Evolutionary conservation across 2,888 invertebrate genomes (phyloP), one percentile per base, ranked within the genome.

Genomic region (Hypomecis atomaria): DNA sequence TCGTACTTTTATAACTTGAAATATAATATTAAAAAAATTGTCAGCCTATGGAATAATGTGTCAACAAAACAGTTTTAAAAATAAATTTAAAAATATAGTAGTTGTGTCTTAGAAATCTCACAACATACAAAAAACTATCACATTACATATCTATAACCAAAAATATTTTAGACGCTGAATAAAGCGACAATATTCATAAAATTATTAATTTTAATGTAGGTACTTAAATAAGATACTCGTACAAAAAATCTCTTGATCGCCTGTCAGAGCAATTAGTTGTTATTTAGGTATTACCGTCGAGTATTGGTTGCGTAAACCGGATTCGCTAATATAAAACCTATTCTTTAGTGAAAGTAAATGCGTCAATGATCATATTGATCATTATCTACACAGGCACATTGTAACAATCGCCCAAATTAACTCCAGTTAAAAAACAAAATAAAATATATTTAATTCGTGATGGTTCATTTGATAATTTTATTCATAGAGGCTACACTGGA

Each of bases 311-410:
- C 59, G 59, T 65, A 67, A 67, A 65, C 68, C 60, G 62, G 58
- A 66, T 65, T 57, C 40, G 59, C 63, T 63, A 62, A 23, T 23
- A 23, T 23, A 23, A 66, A 68, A 66, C 42, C 64, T 71, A 63
- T 66, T 69, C 62, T 59, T 52, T 54, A 64, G 67, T 59, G 69
- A 71, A 69, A 71, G 69, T 66, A 59, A 66, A 49, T 54, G 56
- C 57, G 56, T 59, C 60, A 55, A 56, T 47, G 64, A 65, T 56
- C 45, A 65, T 65, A 55, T 52, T 47, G 64, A 65, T 56, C 45
- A 60, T 65, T 69, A 58, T 67, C 66, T 49, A 49, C 53, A 42
- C 33, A 59, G 11, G 10, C 11, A 45, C 37, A 13, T 33, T 45
- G 52, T 64, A 66, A 59, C 59, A 58, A 58, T 59, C 44, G 45